Conservation (phyloP, 1,140 invertebrate genomes). For the Chymomyza costata region DNA sequence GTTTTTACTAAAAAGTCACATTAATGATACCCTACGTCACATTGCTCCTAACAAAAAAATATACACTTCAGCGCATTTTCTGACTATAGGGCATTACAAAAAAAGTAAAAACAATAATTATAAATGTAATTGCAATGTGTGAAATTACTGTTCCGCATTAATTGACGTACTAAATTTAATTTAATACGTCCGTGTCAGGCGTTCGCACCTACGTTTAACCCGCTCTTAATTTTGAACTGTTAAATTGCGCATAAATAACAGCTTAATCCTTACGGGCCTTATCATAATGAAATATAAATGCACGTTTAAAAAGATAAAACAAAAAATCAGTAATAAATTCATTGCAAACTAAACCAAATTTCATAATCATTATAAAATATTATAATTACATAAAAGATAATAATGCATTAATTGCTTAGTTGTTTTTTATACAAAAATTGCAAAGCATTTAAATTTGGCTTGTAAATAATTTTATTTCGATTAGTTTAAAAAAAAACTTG, state of each 20-base stretch:
- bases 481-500: no score
- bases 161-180: constrained; percentile 28
- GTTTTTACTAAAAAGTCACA: no score
- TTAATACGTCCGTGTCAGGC: constrained; percentile 21
- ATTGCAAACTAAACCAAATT: constrained; percentile 15
- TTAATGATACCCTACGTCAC: no score
- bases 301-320: constrained; percentile 1
- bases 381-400: constrained; percentile 28
- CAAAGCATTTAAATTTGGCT: no score
- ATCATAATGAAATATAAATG: neutral
- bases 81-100: no score
- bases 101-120: constrained; percentile 25
- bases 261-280: no score
- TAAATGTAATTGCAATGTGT: constrained; percentile 43
- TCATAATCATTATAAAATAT: no score
- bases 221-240: no score
- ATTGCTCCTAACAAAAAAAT: constrained; percentile 16
- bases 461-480: no score
- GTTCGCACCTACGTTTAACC: constrained; percentile 1
- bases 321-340: constrained; percentile 6
- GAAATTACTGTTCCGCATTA: constrained; percentile 19
- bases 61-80: no score
- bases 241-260: no score
- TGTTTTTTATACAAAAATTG: constrained; percentile 7
- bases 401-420: constrained; percentile 24